Evolutionary conservation across 2,797 vertebrate genomes (phyloP), one percentile per base, ranked within the genome.

Genomic region (Staurois parvus): DNA sequence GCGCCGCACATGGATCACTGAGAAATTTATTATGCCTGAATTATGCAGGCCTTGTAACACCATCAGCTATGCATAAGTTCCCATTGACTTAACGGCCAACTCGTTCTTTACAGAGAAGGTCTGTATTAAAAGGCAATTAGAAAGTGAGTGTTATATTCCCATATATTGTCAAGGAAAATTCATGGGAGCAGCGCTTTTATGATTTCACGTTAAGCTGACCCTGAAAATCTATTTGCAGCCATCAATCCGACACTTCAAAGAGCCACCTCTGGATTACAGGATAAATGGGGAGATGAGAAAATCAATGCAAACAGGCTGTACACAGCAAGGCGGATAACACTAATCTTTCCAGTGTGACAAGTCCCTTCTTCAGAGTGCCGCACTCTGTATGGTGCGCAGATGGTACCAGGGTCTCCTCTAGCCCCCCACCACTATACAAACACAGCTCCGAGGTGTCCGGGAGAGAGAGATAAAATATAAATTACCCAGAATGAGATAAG

Each of bases 201-300:
- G 67, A 72, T 72, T 78, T 78, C 48, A 29, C 34, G 29, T 69
- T 69, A 70, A 70, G 77, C 74, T 84, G 74, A 72, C 73, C 75
- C 75, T 64, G 75, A 78, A 42, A 84, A 56, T 42, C 75, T 78
- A 52, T 84, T 84, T 77, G 62, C 74, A 30, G 45, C 62, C 81
- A 76, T 76, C 73, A 76, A 76, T 83, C 42, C 64, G 3, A 29
- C 59, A 29, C 70, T 82, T 75, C 28, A 69, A 72, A 84, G 74
- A 76, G 73, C 64, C 32, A 72, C 75, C 75, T 72, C 48, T 72
- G 83, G 83, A 78, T 77, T 59, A 72, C 74, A 72, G 74, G 66
- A 78, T 78, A 45, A 78, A 84, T 84, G 83, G 75, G n/a, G 29
- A 78, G 75, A 62, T 42, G 48, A 24, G 56, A 84, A 84, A 84